Evolutionary conservation across 1,140 invertebrate species (phyloP).

Genomic region (Drosophila neocordata): DNA sequence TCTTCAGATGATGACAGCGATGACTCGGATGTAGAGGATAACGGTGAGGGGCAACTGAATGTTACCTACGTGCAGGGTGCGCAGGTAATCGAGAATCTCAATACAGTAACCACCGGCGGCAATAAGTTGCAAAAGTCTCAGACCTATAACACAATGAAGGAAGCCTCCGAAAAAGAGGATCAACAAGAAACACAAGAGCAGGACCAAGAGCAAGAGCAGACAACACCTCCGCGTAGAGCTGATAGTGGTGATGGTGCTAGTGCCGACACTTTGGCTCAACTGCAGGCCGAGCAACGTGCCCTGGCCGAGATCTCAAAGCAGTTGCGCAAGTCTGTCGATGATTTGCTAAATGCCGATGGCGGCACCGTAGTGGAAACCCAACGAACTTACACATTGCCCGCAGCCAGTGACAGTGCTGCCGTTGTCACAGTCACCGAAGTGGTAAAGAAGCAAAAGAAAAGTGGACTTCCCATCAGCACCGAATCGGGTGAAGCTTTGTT

Average conservation of each 20-base stretch:
- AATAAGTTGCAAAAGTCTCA: constrained; percentile 75
- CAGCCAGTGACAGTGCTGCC: constrained; percentile 46
- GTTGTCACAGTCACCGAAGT: constrained; percentile 71
- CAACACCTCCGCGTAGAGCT: neutral
- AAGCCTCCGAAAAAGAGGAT: constrained; percentile 34
- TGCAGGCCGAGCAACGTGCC: constrained; percentile 76
- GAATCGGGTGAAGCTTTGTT: constrained; percentile 72
- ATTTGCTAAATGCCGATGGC: constrained; percentile 64
- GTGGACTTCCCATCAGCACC: neutral
- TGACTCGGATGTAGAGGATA: constrained; percentile 71
- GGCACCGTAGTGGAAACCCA: constrained; percentile 56
- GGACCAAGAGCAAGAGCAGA: constrained; percentile 9
- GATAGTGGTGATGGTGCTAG: constrained; percentile 12
- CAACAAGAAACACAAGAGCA: constrained; percentile 6
- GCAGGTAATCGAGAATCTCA: constrained; percentile 81
- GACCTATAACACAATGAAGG: constrained; percentile 73
- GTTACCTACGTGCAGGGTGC: constrained; percentile 73
- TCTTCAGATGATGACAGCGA: constrained; percentile 72
- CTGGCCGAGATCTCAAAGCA: constrained; percentile 81
- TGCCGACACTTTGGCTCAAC: constrained; percentile 57
- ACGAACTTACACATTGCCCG: constrained; percentile 47
- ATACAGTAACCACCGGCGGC: constrained; percentile 48
- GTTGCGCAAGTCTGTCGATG: constrained; percentile 77
- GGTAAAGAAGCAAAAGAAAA: constrained; percentile 55
- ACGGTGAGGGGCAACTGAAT: constrained; percentile 60